Conservation (phyloP, 2,797 vertebrate genomes). For the Notamacropus eugenii region DNA sequence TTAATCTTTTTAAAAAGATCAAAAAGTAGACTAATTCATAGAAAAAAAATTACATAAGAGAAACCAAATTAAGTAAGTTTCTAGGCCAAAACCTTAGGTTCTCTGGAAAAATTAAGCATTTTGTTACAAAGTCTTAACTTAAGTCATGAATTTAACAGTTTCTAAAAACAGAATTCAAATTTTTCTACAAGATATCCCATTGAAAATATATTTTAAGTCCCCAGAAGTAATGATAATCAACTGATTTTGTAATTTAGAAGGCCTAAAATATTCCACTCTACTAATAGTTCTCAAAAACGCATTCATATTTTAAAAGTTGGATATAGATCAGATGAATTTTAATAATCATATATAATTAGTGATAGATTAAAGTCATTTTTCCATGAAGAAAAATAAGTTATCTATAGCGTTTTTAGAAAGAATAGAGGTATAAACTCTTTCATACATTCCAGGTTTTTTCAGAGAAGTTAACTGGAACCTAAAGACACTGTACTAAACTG, state of each 20-base stretch:
- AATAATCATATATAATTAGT: neutral
- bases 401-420: neutral
- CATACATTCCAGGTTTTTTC: neutral
- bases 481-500: neutral
- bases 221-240: neutral
- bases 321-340: neutral
- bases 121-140: slow-evolving; percentile 31
- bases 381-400: neutral
- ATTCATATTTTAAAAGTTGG: neutral
- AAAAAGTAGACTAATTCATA: slow-evolving; percentile 40
- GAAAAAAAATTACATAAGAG: slow-evolving; percentile 16
- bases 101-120: slow-evolving; percentile 17
- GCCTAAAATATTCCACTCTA: neutral
- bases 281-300: neutral
- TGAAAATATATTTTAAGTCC: slow-evolving; percentile 20
- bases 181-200: neutral
- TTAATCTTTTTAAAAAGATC: slow-evolving; percentile 65
- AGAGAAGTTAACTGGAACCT: slow-evolving; percentile 22
- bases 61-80: slow-evolving; percentile 6
- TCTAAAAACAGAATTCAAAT: slow-evolving; percentile 31
- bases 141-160: slow-evolving; percentile 23
- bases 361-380: neutral
- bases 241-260: neutral
- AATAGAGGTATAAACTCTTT: neutral
- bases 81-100: neutral